Percentiles rank a stretch among this genome's conserved stretches.
Evolutionary conservation across 2,888 invertebrate genomes (phyloP).

Genomic region (Stenodema calcarata): DNA sequence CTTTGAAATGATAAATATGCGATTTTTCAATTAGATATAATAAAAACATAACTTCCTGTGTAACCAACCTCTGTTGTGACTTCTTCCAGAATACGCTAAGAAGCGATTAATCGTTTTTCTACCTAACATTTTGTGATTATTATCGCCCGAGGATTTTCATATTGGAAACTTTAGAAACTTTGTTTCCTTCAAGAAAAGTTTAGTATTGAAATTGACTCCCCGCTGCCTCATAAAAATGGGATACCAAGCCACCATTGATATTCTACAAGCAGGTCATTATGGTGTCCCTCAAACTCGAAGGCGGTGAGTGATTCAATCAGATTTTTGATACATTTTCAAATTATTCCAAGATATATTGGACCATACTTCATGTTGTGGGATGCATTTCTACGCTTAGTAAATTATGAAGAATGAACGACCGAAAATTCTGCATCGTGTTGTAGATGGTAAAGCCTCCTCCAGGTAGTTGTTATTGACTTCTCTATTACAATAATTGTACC

Average conservation of each 20-base stretch:
- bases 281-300: slow-evolving; percentile 84
- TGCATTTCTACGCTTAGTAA: too few species aligned
- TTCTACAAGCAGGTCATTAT: slow-evolving; percentile 86
- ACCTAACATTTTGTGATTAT: slow-evolving; percentile 83
- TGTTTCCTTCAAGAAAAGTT: slow-evolving; percentile 79
- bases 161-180: slow-evolving; percentile 85
- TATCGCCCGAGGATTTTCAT: slow-evolving; percentile 84
- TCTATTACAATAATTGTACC: too few species aligned
- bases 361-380: too few species aligned
- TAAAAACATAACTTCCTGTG: too few species aligned
- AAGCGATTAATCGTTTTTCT: slow-evolving; percentile 82
- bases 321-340: too few species aligned
- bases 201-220: slow-evolving; percentile 81
- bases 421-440: too few species aligned
- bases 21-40: too few species aligned
- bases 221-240: slow-evolving; percentile 81
- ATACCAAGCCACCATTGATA: slow-evolving; percentile 84
- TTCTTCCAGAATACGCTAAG: slow-evolving; percentile 71
- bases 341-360: too few species aligned
- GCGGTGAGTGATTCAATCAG: slow-evolving; percentile 63
- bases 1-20: too few species aligned
- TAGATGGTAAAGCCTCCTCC: too few species aligned
- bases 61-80: slow-evolving; percentile 4
- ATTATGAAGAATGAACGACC: too few species aligned
- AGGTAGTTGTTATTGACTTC: too few species aligned